A percentile compares a stretch with the other conserved stretches of the same genome.
phyloP scores from a whole-genome alignment of 2,888 invertebrate genomes.

The Camponotus fellah region DNA sequence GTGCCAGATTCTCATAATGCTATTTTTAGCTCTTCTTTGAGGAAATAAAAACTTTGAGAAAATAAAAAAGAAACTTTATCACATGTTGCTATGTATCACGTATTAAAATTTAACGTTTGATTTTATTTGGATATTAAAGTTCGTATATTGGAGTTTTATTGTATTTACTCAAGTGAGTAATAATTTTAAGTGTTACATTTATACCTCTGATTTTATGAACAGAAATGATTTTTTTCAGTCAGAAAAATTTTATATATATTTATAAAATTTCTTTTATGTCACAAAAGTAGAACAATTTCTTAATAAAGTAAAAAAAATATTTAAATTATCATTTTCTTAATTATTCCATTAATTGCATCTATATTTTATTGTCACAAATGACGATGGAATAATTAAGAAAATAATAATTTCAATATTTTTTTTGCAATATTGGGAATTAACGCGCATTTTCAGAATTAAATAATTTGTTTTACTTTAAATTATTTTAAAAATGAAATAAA shows the following conservation, averaged over 20 bases:
- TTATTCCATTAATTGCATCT: background rate
- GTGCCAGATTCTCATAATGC: background rate
- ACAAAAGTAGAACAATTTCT: background rate
- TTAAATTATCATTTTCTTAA: background rate
- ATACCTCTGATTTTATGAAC: background rate
- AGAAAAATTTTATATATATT: no score
- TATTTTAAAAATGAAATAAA: no score
- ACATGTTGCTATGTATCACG: no score
- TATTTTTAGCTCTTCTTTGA: background rate
- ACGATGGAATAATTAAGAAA: no score
- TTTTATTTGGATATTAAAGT: no score
- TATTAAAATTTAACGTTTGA: no score
- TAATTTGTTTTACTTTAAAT: no score
- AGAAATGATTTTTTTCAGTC: no score
- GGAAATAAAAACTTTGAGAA: background rate
- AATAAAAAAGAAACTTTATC: conserved; percentile 1
- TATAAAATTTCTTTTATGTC: no score
- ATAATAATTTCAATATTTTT: no score
- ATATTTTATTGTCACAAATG: background rate
- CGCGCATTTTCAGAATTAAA: background rate
- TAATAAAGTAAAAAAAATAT: conserved; percentile 6
- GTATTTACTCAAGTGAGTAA: background rate
- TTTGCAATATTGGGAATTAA: background rate
- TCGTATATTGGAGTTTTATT: background rate
- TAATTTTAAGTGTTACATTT: conserved; percentile 1